A percentile compares a stretch with the other conserved stretches of the same genome.
Evolutionary conservation across 2,888 invertebrate species (phyloP).

Genomic region (Augochlorella aurata): DNA sequence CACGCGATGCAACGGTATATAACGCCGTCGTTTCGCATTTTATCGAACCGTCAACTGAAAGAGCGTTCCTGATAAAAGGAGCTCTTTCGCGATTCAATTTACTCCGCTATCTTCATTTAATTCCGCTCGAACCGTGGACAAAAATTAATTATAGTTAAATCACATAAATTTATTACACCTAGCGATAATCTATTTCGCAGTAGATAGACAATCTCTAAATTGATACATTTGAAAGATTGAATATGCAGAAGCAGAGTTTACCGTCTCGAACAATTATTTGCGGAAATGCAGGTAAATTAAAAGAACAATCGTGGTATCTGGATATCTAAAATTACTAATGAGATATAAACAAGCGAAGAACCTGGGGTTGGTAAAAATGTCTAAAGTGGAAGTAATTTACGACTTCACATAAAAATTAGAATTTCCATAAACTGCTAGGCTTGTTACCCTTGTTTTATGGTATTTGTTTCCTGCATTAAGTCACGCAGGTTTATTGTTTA

Average conservation of each 20-base stretch:
- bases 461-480: conserved; percentile 4
- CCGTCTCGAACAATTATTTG: not conserved
- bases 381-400: conserved; percentile 2
- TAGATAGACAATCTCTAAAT: not conserved
- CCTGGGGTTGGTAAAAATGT: not conserved
- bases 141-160: not conserved
- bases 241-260: not conserved
- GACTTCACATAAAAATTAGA: not conserved
- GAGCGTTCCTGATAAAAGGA: conserved; percentile 20
- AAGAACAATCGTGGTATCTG: not conserved
- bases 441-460: not conserved
- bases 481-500: not conserved
- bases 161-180: not conserved
- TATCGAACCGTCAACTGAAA: conserved; percentile 28
- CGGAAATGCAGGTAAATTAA: not conserved
- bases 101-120: conserved; percentile 31
- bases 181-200: not conserved
- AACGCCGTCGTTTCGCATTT: conserved; percentile 2
- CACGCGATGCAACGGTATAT: conserved; percentile 3
- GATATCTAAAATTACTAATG: not conserved
- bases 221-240: not conserved
- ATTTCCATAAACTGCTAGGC: conserved; percentile 1
- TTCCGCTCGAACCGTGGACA: not conserved
- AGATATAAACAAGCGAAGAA: not conserved
- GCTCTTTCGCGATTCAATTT: conserved; percentile 41